A percentile compares a stretch with the other conserved stretches of the same genome.
Conservation (phyloP, 2,113 vertebrate species). For the Anguilla rostrata region DNA sequence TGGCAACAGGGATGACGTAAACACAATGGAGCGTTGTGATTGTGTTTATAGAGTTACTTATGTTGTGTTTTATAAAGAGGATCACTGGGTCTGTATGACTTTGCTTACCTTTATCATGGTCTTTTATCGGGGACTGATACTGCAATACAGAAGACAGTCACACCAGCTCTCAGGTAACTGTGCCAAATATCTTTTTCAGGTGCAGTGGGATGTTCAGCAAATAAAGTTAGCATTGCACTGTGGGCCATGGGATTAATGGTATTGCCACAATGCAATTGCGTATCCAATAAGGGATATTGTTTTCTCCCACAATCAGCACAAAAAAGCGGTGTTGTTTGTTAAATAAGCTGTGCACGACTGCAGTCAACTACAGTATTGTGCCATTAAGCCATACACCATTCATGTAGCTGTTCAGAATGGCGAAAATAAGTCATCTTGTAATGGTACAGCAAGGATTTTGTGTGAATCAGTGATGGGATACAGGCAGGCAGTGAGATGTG, state of each 20-base stretch:
- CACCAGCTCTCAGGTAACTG: not conserved
- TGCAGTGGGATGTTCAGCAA: not conserved
- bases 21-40: slow-evolving; percentile 15
- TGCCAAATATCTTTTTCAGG: not conserved
- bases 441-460: too few species aligned
- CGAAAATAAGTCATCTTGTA: too few species aligned
- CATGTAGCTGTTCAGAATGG: too few species aligned
- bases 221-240: not conserved
- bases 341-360: not conserved
- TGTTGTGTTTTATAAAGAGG: slow-evolving; percentile 1
- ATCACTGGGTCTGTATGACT: not conserved
- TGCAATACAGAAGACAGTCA: not conserved
- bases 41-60: not conserved
- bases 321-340: not conserved
- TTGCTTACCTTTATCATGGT: not conserved
- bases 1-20: not conserved
- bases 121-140: not conserved
- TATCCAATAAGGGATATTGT: not conserved
- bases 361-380: not conserved
- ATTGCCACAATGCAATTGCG: not conserved
- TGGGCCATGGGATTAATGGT: not conserved
- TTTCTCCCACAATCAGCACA: not conserved
- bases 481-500: not conserved
- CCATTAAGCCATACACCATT: too few species aligned
- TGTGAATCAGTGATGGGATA: not conserved